Evolutionary conservation across 23 tunicate genomes (phyloP), one percentile per base, ranked within the genome.

Genomic region (Trididemnum clinides): DNA sequence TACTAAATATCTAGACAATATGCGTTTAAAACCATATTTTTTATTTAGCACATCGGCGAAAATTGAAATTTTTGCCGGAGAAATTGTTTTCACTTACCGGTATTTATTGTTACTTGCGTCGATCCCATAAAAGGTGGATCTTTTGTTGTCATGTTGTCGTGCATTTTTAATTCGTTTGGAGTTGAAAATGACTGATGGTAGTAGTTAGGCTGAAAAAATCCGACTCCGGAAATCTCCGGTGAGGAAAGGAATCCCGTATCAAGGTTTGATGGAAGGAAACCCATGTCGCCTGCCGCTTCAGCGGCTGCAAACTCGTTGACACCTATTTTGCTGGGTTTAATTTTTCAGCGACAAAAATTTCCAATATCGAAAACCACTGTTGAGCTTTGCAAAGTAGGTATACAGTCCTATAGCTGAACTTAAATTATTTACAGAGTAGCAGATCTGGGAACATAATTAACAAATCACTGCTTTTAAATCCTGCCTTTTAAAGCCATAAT

Each of bases 261-360:
- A 57, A 82, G 58, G 26, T 64, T 82, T 58, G 73, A 35, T 32
- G 75, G n/a, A 58, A 64, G 5, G 19, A 64, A 28, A 21, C 36
- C 86, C 57, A 82, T 21, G 64, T 32, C 58, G 23, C 34, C 86
- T 76, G 86, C 86, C 35, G 65, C 22, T 33, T 27, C 59, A 51
- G 76, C 86, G 86, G 76, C 5, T 64, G 33, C 20, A n/a, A 82
- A 64, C 32, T 37, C 44, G 76, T 82, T 64, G 22, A 82, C 76
- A 34, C 86, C 86, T 34, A 82, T 82, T 28, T 82, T 82, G 86
- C n/a, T n/a, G n/a, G n/a, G n/a, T n/a, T n/a, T n/a, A n/a, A n/a
- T n/a, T n/a, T n/a, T n/a, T n/a, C n/a, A n/a, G 28, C n/a, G 26
- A 25, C 71, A 25, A n/a, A n/a, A n/a, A n/a, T n/a, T n/a, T n/a